Base-by-base conservation (phyloP, 2,888 invertebrate genomes). In the Sarcophaga caerulescens region DNA sequence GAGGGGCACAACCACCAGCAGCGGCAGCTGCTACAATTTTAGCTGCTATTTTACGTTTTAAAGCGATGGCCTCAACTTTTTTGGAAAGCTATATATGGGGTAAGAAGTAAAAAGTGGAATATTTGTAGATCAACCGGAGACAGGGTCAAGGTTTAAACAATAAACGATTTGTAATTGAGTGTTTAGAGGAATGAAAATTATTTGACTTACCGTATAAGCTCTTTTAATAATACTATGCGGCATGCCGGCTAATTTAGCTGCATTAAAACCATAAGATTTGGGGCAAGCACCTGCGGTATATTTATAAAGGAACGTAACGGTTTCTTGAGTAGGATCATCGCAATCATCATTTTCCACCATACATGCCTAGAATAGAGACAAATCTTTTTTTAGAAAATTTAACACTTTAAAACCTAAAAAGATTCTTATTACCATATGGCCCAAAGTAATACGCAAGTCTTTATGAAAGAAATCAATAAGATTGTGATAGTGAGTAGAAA, bases 181-280 rank as follows among this genome's bases (percentile, higher is more conserved):
- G 3, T 52, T 14, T 52, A 52, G 14, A 52, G 14, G 4, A 14
- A 14, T 52, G 17, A 52, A 52, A 65, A 19, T 25, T 44, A 17
- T 12, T 47, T 19, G 8, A 81, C 71, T 84, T 85, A 93, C 93
- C 85, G 94, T 93, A 86, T 95, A 95, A 0, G 96, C 97, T 80
- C 95, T 93, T 17, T 94, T 93, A 0, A 96, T 96, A 85, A 97
- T 95, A 66, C 94, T 93, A 60, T 94, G 93, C 0, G 97, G 96
- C 87, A 99, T 94, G 14, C 98, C 98, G 12, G 99, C 99, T 77
- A 99, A 94, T 79, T 97, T 95, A 0, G 99, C 99, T 1, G 98
- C 99, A 93, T 99, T 99, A 93, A 99, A 99, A 1, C 99, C 99
- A 93, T 99, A 99, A 0, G 99, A 99, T 92, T 99, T 99, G 0